Evolutionary conservation across 1,140 invertebrate species (phyloP), one percentile per base, ranked within the genome.

Genomic region (Colletes latitarsis): DNA sequence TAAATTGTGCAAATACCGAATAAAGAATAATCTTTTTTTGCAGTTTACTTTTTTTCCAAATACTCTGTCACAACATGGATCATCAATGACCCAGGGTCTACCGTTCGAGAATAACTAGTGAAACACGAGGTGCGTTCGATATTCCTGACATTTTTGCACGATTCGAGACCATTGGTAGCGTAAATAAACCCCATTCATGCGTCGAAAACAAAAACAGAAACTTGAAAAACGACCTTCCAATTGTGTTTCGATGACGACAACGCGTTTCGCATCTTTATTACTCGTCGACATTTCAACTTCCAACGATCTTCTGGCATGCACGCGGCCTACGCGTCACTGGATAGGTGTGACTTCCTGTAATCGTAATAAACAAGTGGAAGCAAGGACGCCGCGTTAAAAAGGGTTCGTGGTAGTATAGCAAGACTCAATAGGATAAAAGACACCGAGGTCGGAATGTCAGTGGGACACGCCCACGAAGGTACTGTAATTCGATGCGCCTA

Each of bases 391-490:
- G 60, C 80, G 81, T 83, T 78, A 82, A 86, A 82, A 86, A 85
- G 80, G 75, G 73, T 81, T 55, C 77, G 68, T 41, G 55, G 43
- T 46, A 66, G 55, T 14, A 6, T 6, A 55, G 60, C 53, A 52
- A 60, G 58, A 8, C 52, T 85, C 74, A 79, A 82, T 86, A 72
- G 83, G 83, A 82, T 85, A 66, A 86, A 82, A 86, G 84, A 86
- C 70, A 84, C 57, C 75, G 84, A 84, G 82, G 84, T 88, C 69
- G 82, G 72, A 84, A 87, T 75, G 82, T 87, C 83, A 87, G 82
- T 80, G 68, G 78, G 71, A 82, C 79, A 87, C 86, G 82, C 86
- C 82, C 72, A 79, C 66, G 49, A 77, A 87, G 85, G 82, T 84
- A 77, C 71, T 73, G 82, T 83, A 88, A 88, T 88, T 84, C 57